A percentile compares a stretch with the other conserved stretches of the same genome.
phyloP scores from a whole-genome alignment of 2,113 vertebrate species.

The Potamarius usumacintae region DNA sequence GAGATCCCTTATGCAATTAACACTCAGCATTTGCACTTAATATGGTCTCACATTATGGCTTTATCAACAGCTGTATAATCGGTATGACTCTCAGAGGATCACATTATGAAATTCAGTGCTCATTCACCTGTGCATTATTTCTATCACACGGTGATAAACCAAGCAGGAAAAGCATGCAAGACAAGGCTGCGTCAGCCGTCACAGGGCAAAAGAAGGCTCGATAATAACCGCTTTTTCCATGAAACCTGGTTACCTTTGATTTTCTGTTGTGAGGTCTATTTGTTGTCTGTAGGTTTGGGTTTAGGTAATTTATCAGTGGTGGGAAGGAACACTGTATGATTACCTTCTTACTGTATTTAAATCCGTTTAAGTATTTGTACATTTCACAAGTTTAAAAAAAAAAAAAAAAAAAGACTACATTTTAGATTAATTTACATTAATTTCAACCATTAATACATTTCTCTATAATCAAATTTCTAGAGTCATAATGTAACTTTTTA shows the following conservation, averaged over 20 bases:
- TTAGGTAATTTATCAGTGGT: background rate
- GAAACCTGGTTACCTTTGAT: background rate
- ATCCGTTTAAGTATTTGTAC: background rate
- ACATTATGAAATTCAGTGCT: background rate
- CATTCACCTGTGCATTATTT: background rate
- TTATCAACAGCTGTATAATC: background rate
- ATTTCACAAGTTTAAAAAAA: background rate
- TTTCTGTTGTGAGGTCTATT: too few relatives aligned
- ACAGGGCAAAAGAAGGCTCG: background rate
- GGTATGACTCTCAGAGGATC: background rate
- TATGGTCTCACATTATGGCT: background rate
- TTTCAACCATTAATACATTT: background rate
- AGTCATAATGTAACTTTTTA: background rate
- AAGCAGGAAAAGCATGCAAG: background rate
- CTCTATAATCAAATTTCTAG: background rate
- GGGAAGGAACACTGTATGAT: background rate
- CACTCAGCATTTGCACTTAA: background rate
- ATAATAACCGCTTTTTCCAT: background rate
- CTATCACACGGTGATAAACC: background rate
- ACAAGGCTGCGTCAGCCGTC: background rate
- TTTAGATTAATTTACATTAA: too few relatives aligned
- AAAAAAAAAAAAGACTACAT: too few relatives aligned
- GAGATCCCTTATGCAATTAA: background rate
- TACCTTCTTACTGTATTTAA: background rate
- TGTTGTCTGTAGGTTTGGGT: background rate